Conservation (phyloP, 2,113 vertebrate genomes). For the Craseonycteris thonglongyai region DNA sequence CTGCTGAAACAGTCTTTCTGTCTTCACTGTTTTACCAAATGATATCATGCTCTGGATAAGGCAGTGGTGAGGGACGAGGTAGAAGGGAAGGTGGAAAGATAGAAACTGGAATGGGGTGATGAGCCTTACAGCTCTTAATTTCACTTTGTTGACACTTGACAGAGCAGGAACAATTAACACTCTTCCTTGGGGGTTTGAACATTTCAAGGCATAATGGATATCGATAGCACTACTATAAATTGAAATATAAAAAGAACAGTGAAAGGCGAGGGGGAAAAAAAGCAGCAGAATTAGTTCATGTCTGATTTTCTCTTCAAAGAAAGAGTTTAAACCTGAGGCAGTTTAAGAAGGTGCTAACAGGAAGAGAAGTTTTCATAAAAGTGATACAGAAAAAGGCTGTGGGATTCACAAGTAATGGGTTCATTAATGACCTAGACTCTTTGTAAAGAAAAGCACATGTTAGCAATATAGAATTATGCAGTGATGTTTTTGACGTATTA, state of each 20-base stretch:
- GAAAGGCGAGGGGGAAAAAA: not conserved
- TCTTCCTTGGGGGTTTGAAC: constrained; percentile 14
- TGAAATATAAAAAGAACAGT: not conserved
- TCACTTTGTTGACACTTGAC: constrained; percentile 59
- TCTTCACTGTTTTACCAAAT: constrained; percentile 52
- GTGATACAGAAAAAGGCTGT: not conserved
- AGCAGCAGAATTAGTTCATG: not conserved
- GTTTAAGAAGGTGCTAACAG: constrained; percentile 17
- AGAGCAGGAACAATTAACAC: constrained; percentile 13
- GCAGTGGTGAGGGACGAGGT: not conserved
- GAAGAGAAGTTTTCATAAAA: constrained; percentile 2
- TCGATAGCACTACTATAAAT: constrained; percentile 34
- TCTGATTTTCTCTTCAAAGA: constrained; percentile 20
- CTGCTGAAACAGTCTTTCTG: constrained; percentile 18
- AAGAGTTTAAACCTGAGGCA: not conserved
- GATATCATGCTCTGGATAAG: constrained; percentile 14
- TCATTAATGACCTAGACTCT: not conserved
- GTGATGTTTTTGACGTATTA: constrained; percentile 17
- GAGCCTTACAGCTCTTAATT: constrained; percentile 54
- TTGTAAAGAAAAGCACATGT: constrained; percentile 13
- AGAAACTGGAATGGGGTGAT: not conserved
- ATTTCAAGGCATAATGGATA: constrained; percentile 37
- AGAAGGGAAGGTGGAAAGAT: not conserved
- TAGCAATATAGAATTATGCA: constrained; percentile 34
- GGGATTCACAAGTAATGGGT: not conserved